A percentile compares a stretch with the other conserved stretches of the same genome.
These are phyloP conservation scores for Fulmarus glacialis DNA, from an alignment of 2,113 vertebrate species.

Conservation along the genomic window DNA sequence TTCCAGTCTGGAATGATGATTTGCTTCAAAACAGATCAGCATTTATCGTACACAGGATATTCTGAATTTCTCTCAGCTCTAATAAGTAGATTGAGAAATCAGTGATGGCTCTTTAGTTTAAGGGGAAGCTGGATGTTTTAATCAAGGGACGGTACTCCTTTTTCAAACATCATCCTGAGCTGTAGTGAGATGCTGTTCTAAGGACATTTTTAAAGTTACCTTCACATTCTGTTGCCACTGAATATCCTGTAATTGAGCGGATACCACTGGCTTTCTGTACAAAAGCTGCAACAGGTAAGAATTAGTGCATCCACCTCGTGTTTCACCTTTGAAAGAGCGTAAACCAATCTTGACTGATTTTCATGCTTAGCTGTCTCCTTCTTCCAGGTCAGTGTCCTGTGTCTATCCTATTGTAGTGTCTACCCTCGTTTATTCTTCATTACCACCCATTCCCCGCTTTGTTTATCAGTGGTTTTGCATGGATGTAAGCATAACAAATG, in stretches of 20 bases:
- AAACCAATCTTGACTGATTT: neutral
- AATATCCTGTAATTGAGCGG: neutral
- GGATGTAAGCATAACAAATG: neutral
- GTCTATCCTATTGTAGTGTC: neutral
- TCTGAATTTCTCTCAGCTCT: neutral
- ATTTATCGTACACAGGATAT: neutral
- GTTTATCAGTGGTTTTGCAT: neutral
- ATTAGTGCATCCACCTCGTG: neutral
- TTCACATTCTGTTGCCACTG: neutral
- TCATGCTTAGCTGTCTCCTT: neutral
- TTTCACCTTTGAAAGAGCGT: neutral
- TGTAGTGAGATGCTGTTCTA: neutral
- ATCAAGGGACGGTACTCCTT: neutral
- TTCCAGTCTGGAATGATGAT: neutral
- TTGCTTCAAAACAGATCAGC: neutral
- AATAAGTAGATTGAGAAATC: neutral
- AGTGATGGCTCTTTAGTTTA: neutral
- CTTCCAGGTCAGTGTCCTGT: neutral
- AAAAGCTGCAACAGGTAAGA: neutral
- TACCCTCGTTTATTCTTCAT: neutral
- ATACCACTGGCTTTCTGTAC: neutral
- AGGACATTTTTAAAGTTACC: neutral
- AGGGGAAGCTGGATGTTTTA: neutral
- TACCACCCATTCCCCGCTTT: neutral
- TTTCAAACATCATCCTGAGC: neutral